Evolutionary conservation across 2,113 vertebrate species (phyloP).

Genomic region (Reinhardtius hippoglossoides): DNA sequence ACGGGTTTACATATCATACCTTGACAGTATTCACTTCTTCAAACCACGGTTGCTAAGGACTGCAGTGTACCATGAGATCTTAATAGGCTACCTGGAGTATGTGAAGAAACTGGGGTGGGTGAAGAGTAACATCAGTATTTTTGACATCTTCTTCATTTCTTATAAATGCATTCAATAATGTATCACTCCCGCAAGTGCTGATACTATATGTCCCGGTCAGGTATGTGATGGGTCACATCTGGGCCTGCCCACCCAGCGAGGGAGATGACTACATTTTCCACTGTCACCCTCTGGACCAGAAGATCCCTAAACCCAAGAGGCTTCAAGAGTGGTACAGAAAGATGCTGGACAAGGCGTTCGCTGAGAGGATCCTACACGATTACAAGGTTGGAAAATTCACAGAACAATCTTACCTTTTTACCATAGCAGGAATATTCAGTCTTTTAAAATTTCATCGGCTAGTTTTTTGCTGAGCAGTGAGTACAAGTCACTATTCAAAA

Average conservation of each 20-base stretch:
- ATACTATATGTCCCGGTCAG: constrained; percentile 70
- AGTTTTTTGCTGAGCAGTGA: not conserved
- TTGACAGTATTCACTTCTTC: constrained; percentile 99
- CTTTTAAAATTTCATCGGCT: too few relatives aligned
- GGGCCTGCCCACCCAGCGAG: constrained; percentile 98
- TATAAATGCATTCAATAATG: not conserved
- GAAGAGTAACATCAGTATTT: not conserved
- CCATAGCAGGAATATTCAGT: too few relatives aligned
- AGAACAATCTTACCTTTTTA: too few relatives aligned
- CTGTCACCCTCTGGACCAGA: constrained; percentile 96
- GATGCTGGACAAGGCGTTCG: constrained; percentile 99
- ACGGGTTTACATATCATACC: constrained; percentile 98
- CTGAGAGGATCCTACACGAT: constrained; percentile 96
- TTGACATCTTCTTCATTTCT: not conserved
- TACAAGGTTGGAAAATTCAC: constrained; percentile 87
- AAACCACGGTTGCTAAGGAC: constrained; percentile 93
- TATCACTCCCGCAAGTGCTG: not conserved
- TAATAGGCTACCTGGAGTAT: constrained; percentile 98
- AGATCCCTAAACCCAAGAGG: constrained; percentile 98
- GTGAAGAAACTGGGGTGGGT: constrained; percentile 97
- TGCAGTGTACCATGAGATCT: constrained; percentile 98
- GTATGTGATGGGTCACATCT: constrained; percentile 97
- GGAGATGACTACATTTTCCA: constrained; percentile 99
- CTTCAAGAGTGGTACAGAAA: constrained; percentile 99
- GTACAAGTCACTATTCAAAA: too few relatives aligned